Conservation (phyloP, 2,797 vertebrate species). For the Anas georgica region DNA sequence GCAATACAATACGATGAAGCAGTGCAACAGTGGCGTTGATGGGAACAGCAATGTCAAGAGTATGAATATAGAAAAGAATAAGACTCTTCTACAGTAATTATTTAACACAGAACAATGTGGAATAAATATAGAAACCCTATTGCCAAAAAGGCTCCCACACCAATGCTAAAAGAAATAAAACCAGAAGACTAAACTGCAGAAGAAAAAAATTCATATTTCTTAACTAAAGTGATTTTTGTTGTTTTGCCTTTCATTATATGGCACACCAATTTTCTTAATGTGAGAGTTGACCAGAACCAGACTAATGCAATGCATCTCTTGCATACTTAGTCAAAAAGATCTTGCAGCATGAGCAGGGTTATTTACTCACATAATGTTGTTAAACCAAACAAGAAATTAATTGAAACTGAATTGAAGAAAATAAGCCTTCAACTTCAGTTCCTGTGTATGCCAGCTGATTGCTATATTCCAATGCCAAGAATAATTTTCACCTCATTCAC, state of each 20-base stretch:
- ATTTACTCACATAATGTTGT: background rate
- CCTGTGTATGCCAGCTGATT: background rate
- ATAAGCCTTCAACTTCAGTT: background rate
- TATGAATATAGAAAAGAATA: background rate
- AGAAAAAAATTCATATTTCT: background rate
- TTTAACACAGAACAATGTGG: conserved; percentile 1
- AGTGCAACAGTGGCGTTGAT: background rate
- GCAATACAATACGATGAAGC: background rate
- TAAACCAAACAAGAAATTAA: background rate
- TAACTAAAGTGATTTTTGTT: too few relatives aligned
- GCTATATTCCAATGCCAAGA: background rate
- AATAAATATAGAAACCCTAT: conserved; percentile 41
- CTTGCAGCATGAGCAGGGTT: background rate
- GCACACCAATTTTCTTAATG: background rate
- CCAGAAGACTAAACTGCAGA: background rate
- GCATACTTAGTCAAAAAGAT: background rate
- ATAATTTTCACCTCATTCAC: background rate
- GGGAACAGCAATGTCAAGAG: background rate
- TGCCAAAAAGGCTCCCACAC: conserved; percentile 10
- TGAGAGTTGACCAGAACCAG: background rate
- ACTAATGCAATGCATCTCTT: background rate
- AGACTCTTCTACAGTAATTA: conserved; percentile 35
- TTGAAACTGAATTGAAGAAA: background rate
- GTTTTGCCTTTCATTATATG: background rate
- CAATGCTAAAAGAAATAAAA: background rate